Conservation (phyloP, 2,113 vertebrate genomes). For the Gyps fulvus region DNA sequence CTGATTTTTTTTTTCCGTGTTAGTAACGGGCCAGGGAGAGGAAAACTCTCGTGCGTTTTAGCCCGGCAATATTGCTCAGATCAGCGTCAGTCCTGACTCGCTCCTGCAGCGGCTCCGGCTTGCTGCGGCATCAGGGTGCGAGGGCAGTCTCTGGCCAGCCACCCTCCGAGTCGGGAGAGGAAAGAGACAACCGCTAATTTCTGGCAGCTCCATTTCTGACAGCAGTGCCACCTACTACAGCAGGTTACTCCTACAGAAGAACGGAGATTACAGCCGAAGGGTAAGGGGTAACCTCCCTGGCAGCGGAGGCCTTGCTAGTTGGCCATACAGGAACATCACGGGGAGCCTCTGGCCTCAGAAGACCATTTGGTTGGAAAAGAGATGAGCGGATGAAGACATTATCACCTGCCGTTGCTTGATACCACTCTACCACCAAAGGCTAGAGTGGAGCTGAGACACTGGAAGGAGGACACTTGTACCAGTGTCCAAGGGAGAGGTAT, state of each 20-base stretch:
- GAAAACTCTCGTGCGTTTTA: background rate
- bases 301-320: background rate
- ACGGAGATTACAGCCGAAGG: background rate
- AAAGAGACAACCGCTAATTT: background rate
- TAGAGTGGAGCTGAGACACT: background rate
- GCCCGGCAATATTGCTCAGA: background rate
- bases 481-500: background rate
- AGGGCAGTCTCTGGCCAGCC: background rate
- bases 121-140: background rate
- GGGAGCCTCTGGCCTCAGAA: background rate
- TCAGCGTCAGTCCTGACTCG: background rate
- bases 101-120: background rate
- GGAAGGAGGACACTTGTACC: background rate
- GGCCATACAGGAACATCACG: background rate
- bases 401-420: background rate
- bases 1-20: background rate
- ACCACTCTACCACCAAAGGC: background rate
- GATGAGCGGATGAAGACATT: background rate
- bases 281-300: background rate
- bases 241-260: background rate
- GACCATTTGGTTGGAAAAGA: background rate
- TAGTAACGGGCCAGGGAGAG: background rate
- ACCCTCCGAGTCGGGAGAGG: rapidly evolving
- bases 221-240: background rate
- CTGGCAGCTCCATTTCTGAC: background rate